Evolutionary conservation across 2,888 invertebrate genomes (phyloP).

Genomic region (Mythimna ferrago): DNA sequence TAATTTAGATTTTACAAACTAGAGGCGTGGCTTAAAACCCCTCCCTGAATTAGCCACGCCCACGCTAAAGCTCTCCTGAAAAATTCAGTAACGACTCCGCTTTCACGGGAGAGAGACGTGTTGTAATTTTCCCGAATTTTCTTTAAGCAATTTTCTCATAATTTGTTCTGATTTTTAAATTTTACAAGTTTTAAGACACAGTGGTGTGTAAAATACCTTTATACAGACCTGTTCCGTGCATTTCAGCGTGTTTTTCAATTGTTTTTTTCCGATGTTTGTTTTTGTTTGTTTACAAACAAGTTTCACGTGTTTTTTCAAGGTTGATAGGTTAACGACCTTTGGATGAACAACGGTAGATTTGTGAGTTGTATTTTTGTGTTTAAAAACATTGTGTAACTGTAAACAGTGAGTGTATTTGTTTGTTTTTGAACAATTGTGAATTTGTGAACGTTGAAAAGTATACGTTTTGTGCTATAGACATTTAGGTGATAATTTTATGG

Average conservation of each 20-base stretch:
- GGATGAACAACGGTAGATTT: slow-evolving; percentile 35
- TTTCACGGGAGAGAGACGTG: slow-evolving; percentile 18
- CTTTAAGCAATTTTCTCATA: background rate
- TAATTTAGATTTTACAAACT: slow-evolving; percentile 64
- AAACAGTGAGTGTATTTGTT: slow-evolving; percentile 11
- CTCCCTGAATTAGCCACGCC: slow-evolving; percentile 59
- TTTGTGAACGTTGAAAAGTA: background rate
- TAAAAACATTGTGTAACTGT: background rate
- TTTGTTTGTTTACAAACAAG: slow-evolving; percentile 71
- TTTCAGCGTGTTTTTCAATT: slow-evolving; percentile 17
- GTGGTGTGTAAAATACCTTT: background rate
- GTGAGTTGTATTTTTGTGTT: background rate
- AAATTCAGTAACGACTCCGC: slow-evolving; percentile 28
- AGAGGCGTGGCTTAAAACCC: slow-evolving; percentile 61
- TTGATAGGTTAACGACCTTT: slow-evolving; percentile 57
- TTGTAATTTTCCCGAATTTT: background rate
- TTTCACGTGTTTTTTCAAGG: slow-evolving; percentile 63
- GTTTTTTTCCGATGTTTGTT: slow-evolving; percentile 50
- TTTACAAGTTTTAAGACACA: background rate
- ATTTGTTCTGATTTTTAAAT: background rate
- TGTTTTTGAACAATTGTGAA: slow-evolving; percentile 16
- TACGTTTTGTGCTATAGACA: background rate
- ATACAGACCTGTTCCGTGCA: background rate
- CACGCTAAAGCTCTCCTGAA: slow-evolving; percentile 35
- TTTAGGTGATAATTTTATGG: background rate